Conservation (phyloP, 2,113 vertebrate species). For the Spilogale gracilis region DNA sequence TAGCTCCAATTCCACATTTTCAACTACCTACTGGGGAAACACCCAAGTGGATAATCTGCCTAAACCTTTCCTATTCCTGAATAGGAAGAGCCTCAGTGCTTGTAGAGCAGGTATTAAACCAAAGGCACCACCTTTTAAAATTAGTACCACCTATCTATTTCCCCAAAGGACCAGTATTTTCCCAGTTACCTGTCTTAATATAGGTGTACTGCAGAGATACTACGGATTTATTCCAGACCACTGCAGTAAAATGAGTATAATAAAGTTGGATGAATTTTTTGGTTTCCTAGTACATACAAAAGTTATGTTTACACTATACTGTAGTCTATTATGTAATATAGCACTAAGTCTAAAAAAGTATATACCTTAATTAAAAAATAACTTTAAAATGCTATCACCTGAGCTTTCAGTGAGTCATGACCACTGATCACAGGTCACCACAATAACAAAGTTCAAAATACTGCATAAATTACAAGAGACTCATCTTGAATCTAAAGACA, state of each 20-base stretch:
- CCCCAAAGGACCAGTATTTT: neutral
- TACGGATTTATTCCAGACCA: neutral
- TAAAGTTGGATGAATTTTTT: neutral
- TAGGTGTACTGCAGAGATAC: neutral
- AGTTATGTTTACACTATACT: neutral
- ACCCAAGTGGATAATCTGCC: neutral
- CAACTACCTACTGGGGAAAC: neutral
- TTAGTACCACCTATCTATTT: neutral
- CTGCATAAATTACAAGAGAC: neutral
- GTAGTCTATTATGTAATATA: neutral
- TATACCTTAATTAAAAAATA: neutral
- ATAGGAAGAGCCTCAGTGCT: neutral
- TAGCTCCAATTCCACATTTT: conserved; percentile 40
- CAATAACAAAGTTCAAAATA: neutral
- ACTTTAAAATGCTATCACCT: neutral
- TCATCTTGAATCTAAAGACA: no score
- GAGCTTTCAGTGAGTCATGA: neutral
- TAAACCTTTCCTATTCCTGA: neutral
- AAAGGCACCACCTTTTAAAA: conserved; percentile 11
- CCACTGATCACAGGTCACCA: neutral
- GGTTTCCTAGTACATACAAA: neutral
- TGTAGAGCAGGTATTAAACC: conserved; percentile 7
- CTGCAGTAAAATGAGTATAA: neutral
- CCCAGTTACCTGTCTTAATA: neutral
- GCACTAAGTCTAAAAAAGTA: neutral